phyloP scores from a whole-genome alignment of 2,888 invertebrate genomes.

The Idaea biselata region DNA sequence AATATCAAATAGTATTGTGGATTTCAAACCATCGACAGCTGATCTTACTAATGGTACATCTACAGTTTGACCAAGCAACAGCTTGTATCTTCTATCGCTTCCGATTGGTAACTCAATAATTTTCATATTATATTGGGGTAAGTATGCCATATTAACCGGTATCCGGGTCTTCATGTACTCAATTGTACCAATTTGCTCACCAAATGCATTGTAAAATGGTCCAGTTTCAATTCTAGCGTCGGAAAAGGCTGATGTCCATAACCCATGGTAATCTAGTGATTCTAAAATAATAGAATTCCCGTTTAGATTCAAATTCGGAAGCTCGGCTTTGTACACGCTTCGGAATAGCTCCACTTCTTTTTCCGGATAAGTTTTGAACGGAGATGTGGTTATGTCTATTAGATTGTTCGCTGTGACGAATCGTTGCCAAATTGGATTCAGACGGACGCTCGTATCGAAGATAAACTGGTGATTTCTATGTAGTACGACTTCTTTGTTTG shows the following conservation, averaged over 20 bases:
- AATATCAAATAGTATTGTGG: constrained; percentile 29
- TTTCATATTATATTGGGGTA: constrained; percentile 35
- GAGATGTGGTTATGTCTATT: constrained; percentile 16
- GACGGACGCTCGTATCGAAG: constrained; percentile 24
- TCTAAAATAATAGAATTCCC: constrained; percentile 37
- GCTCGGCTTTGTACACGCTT: constrained; percentile 16
- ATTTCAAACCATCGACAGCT: constrained; percentile 28
- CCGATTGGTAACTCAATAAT: constrained; percentile 43
- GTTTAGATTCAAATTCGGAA: constrained; percentile 17
- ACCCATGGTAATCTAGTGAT: constrained; percentile 31
- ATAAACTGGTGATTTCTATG: constrained; percentile 24
- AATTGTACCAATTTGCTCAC: constrained; percentile 31
- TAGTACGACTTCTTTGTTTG: constrained; percentile 31
- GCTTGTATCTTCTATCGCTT: constrained; percentile 32
- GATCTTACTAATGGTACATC: constrained; percentile 20
- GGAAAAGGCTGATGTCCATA: constrained; percentile 39
- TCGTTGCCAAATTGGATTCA: constrained; percentile 27
- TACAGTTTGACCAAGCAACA: constrained; percentile 34
- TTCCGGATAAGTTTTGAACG: constrained; percentile 12
- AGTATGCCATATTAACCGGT: constrained; percentile 32
- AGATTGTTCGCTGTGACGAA: constrained; percentile 16
- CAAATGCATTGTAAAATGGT: constrained; percentile 39
- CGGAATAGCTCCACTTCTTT: constrained; percentile 18
- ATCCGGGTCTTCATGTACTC: constrained; percentile 37
- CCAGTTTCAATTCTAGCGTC: constrained; percentile 25